Conservation (phyloP, 2,797 vertebrate genomes). For the Diceros bicornis region DNA sequence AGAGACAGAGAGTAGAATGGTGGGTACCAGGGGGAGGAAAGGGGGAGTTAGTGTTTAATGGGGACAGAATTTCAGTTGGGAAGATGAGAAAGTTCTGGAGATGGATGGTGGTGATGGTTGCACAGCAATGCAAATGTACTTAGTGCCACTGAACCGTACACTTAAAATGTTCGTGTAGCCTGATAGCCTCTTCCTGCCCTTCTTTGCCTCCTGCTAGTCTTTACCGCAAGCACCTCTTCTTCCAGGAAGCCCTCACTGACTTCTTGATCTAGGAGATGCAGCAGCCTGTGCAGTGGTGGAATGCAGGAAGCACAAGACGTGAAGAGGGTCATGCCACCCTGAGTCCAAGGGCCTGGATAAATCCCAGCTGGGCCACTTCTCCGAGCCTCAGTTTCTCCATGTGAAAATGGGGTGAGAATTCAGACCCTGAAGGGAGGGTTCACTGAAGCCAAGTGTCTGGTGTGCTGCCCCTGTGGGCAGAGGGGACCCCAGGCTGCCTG, state of each 20-base stretch:
- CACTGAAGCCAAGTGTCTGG: background rate
- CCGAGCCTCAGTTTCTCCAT: background rate
- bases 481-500: too few relatives aligned
- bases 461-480: background rate
- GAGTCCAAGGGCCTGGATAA: background rate
- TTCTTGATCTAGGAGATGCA: too few relatives aligned
- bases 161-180: background rate
- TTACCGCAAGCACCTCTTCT: background rate
- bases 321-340: too few relatives aligned
- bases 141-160: fast-evolving
- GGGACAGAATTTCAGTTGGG: background rate
- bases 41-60: fast-evolving
- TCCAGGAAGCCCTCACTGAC: background rate
- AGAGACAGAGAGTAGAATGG: fast-evolving
- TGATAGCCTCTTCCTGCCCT: background rate
- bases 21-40: background rate
- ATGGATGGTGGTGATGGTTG: fast-evolving
- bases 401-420: background rate
- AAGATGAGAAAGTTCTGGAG: background rate
- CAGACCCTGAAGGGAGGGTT: too few relatives aligned
- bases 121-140: fast-evolving
- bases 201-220: background rate
- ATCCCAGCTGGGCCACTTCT: background rate
- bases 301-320: background rate
- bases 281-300: too few relatives aligned